Evolutionary conservation across 2,113 vertebrate species (phyloP).

Genomic region (Prolemur simus): DNA sequence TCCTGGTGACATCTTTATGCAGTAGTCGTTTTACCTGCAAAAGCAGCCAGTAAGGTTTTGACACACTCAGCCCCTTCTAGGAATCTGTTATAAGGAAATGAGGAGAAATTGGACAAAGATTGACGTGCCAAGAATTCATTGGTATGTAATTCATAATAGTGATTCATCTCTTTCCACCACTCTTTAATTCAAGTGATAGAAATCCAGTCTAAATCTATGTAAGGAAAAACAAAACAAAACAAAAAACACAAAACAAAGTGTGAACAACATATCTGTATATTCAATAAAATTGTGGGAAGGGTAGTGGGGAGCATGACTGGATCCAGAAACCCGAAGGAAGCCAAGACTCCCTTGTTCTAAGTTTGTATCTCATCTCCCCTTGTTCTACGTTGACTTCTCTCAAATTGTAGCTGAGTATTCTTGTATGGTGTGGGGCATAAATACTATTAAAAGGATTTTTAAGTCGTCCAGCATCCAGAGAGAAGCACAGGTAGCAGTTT

Average conservation of each 20-base stretch:
- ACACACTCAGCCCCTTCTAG: background rate
- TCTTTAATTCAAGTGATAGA: conserved; percentile 5
- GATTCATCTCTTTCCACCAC: background rate
- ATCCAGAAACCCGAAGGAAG: background rate
- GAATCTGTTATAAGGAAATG: background rate
- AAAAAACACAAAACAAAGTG: background rate
- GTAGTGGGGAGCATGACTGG: background rate
- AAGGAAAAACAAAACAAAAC: background rate
- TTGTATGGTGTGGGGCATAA: background rate
- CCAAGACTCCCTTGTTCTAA: background rate
- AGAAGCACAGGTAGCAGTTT: background rate
- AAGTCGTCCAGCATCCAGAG: background rate
- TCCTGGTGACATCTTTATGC: background rate
- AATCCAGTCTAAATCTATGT: background rate
- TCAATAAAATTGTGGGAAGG: background rate
- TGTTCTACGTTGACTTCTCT: background rate
- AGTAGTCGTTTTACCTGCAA: background rate
- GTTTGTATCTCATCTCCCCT: background rate
- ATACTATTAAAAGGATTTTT: background rate
- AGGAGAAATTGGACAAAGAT: background rate
- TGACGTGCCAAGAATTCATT: background rate
- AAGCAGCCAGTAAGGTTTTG: background rate
- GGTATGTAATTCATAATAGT: background rate
- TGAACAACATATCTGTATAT: background rate
- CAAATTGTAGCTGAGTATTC: background rate